Conservation (phyloP, 2,113 vertebrate genomes). For the Stegostoma tigrinum region DNA sequence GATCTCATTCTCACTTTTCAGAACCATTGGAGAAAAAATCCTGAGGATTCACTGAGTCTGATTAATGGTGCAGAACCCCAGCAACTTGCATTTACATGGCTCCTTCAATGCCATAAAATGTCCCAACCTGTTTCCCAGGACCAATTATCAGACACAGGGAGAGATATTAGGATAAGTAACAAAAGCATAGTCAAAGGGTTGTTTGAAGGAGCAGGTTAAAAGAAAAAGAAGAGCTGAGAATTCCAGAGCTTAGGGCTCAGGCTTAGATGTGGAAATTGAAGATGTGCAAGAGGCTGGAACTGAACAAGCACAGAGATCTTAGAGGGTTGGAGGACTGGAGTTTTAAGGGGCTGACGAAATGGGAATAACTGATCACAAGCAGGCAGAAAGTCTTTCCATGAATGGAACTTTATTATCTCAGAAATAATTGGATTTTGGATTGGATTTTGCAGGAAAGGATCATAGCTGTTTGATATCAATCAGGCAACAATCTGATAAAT, state of each 20-base stretch:
- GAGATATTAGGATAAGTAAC: neutral
- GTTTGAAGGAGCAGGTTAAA: neutral
- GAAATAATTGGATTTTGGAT: neutral
- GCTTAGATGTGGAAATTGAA: neutral
- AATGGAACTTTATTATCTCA: neutral
- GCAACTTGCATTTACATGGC: neutral
- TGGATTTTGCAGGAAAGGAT: neutral
- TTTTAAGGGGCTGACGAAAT: neutral
- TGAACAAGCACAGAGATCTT: neutral
- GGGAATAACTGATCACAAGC: neutral
- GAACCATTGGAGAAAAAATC: neutral
- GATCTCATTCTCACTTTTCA: neutral
- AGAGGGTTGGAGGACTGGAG: neutral
- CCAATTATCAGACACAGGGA: neutral
- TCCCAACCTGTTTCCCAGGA: neutral
- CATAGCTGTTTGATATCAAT: neutral
- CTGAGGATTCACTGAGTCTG: neutral
- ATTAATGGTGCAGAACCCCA: neutral
- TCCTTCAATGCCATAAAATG: neutral
- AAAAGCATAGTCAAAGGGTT: neutral
- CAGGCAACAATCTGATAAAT: neutral
- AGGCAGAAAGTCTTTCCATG: neutral
- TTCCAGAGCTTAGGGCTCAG: neutral
- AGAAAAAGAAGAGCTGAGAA: neutral
- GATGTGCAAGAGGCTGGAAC: neutral